These are phyloP conservation scores for Mesoclemmys tuberculata DNA, from an alignment of 2,113 vertebrate species.

Conservation along the genomic window DNA sequence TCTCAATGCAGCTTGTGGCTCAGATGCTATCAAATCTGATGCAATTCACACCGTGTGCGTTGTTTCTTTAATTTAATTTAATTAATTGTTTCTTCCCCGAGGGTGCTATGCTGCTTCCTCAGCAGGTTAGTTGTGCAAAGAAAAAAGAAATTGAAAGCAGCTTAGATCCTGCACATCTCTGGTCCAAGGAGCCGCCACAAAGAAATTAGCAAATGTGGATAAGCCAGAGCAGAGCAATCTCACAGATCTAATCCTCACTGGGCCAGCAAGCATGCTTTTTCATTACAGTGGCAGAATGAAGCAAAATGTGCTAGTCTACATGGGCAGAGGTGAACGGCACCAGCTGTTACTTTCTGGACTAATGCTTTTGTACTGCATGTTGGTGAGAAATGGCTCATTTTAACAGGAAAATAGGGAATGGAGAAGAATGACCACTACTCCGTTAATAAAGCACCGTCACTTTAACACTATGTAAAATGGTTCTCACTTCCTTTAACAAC, in stretches of 20 bases:
- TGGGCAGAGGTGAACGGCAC: neutral
- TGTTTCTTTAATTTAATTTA: neutral
- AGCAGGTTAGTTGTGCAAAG: neutral
- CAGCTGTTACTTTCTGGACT: neutral
- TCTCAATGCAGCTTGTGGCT: neutral
- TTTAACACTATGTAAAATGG: neutral
- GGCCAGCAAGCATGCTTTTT: neutral
- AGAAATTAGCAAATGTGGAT: neutral
- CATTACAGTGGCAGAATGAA: neutral
- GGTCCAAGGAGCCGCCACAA: neutral
- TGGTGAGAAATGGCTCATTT: neutral
- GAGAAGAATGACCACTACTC: neutral
- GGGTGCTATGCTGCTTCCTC: neutral
- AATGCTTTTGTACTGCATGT: neutral
- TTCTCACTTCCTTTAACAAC: neutral
- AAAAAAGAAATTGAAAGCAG: neutral
- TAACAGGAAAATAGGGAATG: neutral
- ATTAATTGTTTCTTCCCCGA: neutral
- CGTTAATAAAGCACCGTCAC: neutral
- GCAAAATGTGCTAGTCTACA: neutral
- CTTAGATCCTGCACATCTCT: neutral
- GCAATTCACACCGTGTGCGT: neutral
- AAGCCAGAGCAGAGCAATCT: neutral
- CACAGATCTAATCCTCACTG: neutral
- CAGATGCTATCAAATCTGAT: neutral